Evolutionary conservation across 2,113 vertebrate species (phyloP).

Genomic region (Malaclemys terrapin): DNA sequence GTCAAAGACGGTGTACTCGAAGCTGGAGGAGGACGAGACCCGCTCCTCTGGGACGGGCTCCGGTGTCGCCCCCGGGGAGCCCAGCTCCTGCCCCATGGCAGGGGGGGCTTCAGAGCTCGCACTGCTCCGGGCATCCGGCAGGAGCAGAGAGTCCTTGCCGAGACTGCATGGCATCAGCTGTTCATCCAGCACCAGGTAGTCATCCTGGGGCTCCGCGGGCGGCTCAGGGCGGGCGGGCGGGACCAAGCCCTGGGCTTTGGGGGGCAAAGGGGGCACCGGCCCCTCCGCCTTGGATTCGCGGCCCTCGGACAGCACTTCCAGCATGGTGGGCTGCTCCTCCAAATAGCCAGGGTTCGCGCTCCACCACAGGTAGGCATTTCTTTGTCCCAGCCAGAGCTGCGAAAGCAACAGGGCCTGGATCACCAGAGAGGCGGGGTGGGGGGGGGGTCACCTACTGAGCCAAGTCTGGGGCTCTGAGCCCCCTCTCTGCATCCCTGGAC

Average conservation of each 20-base stretch:
- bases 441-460: not conserved
- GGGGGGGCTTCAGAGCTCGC: not conserved
- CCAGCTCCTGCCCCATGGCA: not conserved
- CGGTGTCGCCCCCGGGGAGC: not conserved
- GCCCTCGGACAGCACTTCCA: slow-evolving; percentile 88
- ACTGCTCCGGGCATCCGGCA: not conserved
- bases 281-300: not conserved
- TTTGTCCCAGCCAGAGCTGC: slow-evolving; percentile 88
- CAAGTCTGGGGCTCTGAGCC: not conserved
- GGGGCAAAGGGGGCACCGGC: slow-evolving; percentile 36
- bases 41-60: slow-evolving; percentile 57
- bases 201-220: slow-evolving; percentile 78
- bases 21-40: slow-evolving; percentile 80
- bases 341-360: slow-evolving; percentile 70
- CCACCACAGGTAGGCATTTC: slow-evolving; percentile 78
- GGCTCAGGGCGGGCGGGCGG: slow-evolving; percentile 69
- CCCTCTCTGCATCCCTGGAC: too few species aligned
- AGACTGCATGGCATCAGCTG: slow-evolving; percentile 48
- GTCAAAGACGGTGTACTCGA: slow-evolving; percentile 81
- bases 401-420: not conserved
- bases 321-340: slow-evolving; percentile 76
- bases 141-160: not conserved
- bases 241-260: not conserved
- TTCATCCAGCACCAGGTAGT: slow-evolving; percentile 84
- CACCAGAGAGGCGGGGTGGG: not conserved